Conservation (phyloP, 2,888 invertebrate species). For the Chirona hameri region DNA sequence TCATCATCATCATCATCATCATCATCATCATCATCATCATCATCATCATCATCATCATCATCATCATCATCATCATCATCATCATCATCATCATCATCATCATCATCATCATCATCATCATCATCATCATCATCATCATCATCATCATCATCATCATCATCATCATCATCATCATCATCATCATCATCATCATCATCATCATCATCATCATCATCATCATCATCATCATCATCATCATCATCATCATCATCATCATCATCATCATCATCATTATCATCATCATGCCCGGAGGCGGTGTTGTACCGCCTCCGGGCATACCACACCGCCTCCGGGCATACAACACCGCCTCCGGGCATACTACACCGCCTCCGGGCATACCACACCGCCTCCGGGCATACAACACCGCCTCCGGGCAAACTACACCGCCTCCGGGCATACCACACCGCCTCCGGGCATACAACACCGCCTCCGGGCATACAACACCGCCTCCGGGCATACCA, state of each 20-base stretch:
- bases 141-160: background rate
- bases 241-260: background rate
- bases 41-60: background rate
- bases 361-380: too few relatives aligned
- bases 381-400: too few relatives aligned
- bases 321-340: too few relatives aligned
- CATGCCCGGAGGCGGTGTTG: too few relatives aligned
- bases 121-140: background rate
- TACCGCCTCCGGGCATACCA: too few relatives aligned
- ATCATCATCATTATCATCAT: too few relatives aligned
- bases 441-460: too few relatives aligned
- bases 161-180: background rate
- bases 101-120: background rate
- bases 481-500: too few relatives aligned
- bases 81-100: background rate
- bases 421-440: too few relatives aligned
- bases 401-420: too few relatives aligned
- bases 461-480: too few relatives aligned
- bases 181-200: background rate
- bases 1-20: background rate
- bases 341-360: too few relatives aligned
- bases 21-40: slow-evolving; percentile 3
- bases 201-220: background rate
- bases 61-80: background rate
- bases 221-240: background rate